Base-by-base conservation (phyloP, 2,888 invertebrate genomes). In the Stegophylla sp. region DNA sequence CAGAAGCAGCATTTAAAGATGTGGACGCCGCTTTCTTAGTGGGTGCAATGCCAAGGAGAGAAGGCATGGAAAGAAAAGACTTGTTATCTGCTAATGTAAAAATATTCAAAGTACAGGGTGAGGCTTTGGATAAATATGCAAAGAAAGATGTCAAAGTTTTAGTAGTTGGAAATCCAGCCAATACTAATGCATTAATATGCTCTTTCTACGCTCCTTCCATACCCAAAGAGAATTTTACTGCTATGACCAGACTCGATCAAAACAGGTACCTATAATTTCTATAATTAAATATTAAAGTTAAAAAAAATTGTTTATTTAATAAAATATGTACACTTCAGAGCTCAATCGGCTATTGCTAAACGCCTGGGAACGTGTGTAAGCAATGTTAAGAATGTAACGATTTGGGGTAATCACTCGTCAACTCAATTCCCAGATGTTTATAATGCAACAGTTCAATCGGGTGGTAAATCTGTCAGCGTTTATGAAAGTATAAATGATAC, bases 361-460 rank as follows among this genome's bases (percentile, higher is more conserved):
- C 91, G 83, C 45, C 81, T 85, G 9, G 84, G 84, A 13, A 83
- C 84, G n/a, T 84, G 89, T 83, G 92, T 95, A 43, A 90, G 91
- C 83, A 89, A 92, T 85, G 94, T 98, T 0, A 91, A 91, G 85
- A 97, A 97, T 86, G 92, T 97, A 20, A 93, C 97, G 83, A 98
- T 99, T 86, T 99, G 99, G 99, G 99, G 99, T 66, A 99, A 99
- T 88, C 99, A 99, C 87, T 98, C 98, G 0, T 95, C 96, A 7
- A 99, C 99, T 12, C 98, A 99, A 88, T 98, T 94, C 87, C 98
- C 99, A 9, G 99, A 99, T 89, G 93, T 94, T 0, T 89, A 90
- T 43, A 92, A 93, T 86, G 94, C 94, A 43, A 86, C 89, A 28
- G 91, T 91, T 3, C 88, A 87, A 43, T 63, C 69, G 20, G 88